These are phyloP conservation scores for Eonycteris spelaea DNA, from an alignment of 2,113 vertebrate species.

Conservation along the genomic window DNA sequence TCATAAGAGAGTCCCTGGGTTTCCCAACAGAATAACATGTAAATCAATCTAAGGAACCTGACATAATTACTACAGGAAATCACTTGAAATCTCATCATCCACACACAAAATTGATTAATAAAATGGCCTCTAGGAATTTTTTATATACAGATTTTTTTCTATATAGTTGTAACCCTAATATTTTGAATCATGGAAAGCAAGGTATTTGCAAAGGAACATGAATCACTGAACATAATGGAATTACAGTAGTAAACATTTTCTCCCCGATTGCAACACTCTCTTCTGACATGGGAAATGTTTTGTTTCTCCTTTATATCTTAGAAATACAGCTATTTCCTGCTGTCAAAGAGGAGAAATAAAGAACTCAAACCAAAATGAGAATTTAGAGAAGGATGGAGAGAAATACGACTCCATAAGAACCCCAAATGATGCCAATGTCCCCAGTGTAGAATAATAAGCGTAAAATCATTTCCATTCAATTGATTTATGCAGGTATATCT, in stretches of 20 bases:
- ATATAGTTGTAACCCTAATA: neutral
- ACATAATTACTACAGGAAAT: neutral
- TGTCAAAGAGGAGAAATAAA: neutral
- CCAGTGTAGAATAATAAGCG: neutral
- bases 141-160: neutral
- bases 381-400: neutral
- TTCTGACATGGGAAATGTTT: neutral
- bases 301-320: neutral
- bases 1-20: neutral
- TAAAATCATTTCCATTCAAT: neutral
- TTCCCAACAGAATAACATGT: neutral
- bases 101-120: neutral
- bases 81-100: neutral
- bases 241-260: neutral
- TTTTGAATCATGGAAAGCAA: neutral
- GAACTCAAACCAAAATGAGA: neutral
- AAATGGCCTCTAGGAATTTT: neutral
- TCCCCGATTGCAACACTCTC: neutral
- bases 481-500: neutral
- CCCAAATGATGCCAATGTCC: neutral
- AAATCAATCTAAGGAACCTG: neutral
- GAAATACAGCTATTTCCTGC: neutral
- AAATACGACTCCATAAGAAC: neutral
- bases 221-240: neutral
- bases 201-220: neutral